Evolutionary conservation across 2,888 invertebrate species (phyloP).

Genomic region (Trichogramma dendrolimi): DNA sequence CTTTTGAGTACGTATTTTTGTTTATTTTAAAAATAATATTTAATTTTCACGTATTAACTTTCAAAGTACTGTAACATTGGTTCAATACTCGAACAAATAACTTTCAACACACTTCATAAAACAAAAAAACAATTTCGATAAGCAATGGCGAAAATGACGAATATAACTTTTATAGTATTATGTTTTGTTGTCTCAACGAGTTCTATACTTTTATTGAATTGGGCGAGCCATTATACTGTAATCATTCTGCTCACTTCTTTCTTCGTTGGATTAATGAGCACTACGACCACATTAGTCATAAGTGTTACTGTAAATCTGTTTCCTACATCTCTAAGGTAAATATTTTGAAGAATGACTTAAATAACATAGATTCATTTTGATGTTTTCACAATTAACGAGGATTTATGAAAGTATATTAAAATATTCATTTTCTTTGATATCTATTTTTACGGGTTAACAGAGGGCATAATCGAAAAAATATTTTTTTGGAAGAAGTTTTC

Average conservation of each 20-base stretch:
- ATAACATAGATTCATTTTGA: not conserved
- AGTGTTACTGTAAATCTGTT: conserved; percentile 64
- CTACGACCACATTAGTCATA: conserved; percentile 52
- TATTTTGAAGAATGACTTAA: not conserved
- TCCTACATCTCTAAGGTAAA: conserved; percentile 64
- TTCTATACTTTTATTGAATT: conserved; percentile 37
- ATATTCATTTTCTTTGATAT: too few species aligned
- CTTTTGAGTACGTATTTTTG: conserved; percentile 34
- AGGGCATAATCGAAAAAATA: too few species aligned
- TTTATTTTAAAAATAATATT: not conserved
- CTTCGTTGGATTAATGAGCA: conserved; percentile 37
- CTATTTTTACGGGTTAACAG: too few species aligned
- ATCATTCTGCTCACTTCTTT: conserved; percentile 37
- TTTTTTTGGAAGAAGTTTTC: too few species aligned
- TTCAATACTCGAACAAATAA: not conserved
- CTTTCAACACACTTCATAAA: not conserved
- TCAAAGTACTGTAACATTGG: not conserved
- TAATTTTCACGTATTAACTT: not conserved
- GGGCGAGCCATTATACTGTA: conserved; percentile 36
- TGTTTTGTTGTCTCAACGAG: conserved; percentile 32
- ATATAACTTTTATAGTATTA: conserved; percentile 29
- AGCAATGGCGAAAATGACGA: not conserved
- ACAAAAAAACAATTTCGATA: not conserved
- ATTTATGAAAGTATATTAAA: not conserved
- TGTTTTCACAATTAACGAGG: too few species aligned